Conservation (phyloP, 2,888 invertebrate species). For the Dryadula phaetusa region DNA sequence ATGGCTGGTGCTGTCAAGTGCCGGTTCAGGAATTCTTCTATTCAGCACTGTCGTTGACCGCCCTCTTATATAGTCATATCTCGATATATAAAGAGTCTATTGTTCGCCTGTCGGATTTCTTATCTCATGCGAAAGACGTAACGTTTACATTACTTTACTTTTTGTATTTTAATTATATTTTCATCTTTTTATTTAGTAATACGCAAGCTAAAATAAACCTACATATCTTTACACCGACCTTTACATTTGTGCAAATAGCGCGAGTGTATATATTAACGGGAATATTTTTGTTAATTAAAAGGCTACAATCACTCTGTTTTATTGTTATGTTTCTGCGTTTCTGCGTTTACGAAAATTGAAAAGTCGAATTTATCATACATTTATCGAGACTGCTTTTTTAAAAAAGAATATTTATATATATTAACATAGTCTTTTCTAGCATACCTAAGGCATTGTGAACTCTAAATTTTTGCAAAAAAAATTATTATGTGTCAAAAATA, state of each 20-base stretch:
- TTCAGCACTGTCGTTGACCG: conserved; percentile 48
- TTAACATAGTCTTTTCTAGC: too few relatives aligned
- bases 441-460: too few relatives aligned
- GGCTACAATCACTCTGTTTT: too few relatives aligned
- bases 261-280: too few relatives aligned
- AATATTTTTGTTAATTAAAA: too few relatives aligned
- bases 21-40: conserved; percentile 48
- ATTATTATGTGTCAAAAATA: neutral
- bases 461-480: neutral
- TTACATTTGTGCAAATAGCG: too few relatives aligned
- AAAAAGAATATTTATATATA: too few relatives aligned
- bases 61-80: conserved; percentile 40
- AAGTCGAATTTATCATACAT: too few relatives aligned
- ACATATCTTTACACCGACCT: neutral
- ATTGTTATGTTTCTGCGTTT: too few relatives aligned
- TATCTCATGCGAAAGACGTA: conserved; percentile 67
- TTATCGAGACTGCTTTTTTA: too few relatives aligned
- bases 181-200: conserved; percentile 24
- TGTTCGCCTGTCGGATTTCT: conserved; percentile 58
- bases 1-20: conserved; percentile 48
- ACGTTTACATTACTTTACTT: conserved; percentile 48
- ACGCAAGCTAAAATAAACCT: neutral
- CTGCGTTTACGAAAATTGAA: too few relatives aligned
- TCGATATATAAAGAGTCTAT: conserved; percentile 60
- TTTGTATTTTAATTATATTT: conserved; percentile 23